Base-by-base conservation (phyloP, 2,888 invertebrate genomes). In the Monoplex corrugatus region DNA sequence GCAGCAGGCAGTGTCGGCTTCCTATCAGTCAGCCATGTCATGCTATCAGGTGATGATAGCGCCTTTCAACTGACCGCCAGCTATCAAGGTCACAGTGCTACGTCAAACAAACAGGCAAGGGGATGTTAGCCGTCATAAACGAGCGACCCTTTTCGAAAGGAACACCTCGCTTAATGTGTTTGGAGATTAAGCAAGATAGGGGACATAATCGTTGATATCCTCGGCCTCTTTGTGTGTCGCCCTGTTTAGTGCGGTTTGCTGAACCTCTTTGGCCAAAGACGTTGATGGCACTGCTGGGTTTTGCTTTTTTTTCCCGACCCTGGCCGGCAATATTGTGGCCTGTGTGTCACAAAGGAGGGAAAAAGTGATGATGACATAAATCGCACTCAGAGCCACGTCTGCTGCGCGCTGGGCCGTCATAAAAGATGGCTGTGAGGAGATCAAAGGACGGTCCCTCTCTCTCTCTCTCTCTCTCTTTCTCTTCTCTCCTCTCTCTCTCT, bases 151-250 rank as follows among this genome's bases (percentile, higher is more conserved):
- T 57, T 23, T 57, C 57, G 28, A 57, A 57, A 57, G 57, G 57
- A 57, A 2, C 57, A 2, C 57, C 16, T 32, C 38, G 75, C 75
- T 35, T 75, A 38, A 75, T 75, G 75, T 35, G 16, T 38, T 35
- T 10, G 38, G 35, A 75, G 75, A 75, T 75, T 75, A 75, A 38
- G 75, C 75, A 35, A 35, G 75, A 75, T 75, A n/a, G 75, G 75
- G 75, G 38, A 38, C 75, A 75, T 75, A 38, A 75, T 75, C 75
- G 75, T 75, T 75, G 38, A 38, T 8, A 13, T 75, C 16, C 38
- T 38, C 35, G 6, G 38, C 75, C 75, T 10, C 75, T 75, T 75
- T 75, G 75, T 75, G 75, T 32, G 75, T 38, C 6, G 28, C n/a
- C n/a, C n/a, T n/a, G 6, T 32, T 6, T n/a, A 8, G 3, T n/a